phyloP scores from a whole-genome alignment of 2,113 vertebrate species.

The Daubentonia madagascariensis region DNA sequence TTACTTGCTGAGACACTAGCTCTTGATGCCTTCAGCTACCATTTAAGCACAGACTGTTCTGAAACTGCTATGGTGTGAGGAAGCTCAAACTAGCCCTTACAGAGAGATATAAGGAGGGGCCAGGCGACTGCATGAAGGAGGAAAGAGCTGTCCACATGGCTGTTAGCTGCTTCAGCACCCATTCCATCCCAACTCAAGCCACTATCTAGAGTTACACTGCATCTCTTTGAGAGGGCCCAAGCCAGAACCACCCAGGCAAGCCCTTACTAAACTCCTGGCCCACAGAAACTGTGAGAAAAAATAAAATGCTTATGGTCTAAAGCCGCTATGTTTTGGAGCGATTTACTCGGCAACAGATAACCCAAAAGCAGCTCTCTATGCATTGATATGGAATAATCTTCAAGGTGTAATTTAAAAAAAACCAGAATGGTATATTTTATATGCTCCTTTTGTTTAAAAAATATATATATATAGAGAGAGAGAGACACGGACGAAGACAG shows the following conservation, averaged over 20 bases:
- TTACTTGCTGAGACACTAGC: neutral
- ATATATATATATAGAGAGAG: rapidly evolving
- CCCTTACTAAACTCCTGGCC: neutral
- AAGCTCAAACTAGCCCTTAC: neutral
- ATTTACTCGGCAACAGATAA: neutral
- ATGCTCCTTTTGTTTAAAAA: neutral
- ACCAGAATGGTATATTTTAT: neutral
- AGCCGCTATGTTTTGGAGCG: neutral
- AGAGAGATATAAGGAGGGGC: neutral
- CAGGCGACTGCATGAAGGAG: neutral
- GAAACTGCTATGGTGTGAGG: neutral
- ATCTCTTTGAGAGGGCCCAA: neutral
- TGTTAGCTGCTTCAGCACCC: neutral
- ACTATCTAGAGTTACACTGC: neutral
- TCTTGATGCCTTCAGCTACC: neutral
- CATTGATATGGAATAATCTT: neutral
- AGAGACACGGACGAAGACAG: too few species aligned
- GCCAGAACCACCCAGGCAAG: neutral
- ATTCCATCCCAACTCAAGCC: neutral
- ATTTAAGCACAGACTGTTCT: neutral
- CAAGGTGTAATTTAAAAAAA: neutral
- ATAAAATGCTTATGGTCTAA: neutral
- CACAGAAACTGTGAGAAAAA: neutral
- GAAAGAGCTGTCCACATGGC: neutral
- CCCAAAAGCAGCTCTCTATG: neutral